Base-by-base conservation (phyloP, 2,888 invertebrate species). In the Dioctria rufipes region DNA sequence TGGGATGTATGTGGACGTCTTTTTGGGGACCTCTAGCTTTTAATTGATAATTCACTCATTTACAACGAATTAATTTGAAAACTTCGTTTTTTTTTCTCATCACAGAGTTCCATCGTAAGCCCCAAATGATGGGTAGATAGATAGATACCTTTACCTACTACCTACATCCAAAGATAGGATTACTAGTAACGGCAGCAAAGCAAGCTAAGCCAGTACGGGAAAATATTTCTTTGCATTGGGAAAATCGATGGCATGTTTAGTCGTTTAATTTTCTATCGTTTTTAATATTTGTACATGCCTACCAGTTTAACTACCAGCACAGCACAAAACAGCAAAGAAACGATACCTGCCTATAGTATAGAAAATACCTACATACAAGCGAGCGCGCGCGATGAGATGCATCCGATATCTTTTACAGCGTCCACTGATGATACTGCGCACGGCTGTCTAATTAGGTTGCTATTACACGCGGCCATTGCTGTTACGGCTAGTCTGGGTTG, bases 261-360 rank as follows among this genome's bases (percentile, higher is more conserved):
- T 58, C 60, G 25, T 58, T 75, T 75, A 60, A 58, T 58, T 75
- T 75, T 75, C 75, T 61, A 75, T 61, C 25, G 60, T 43, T 75
- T 75, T 75, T 75, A 75, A 75, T 75, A 75, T 75, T 75, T 75
- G 75, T 60, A 75, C 75, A 75, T 60, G 75, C 75, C 75, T 75
- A 61, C 75, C 75, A 43, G 75, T 43, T 75, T 39, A 39, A 40
- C 67, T 40, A 58, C 51, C 71, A 42, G 40, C 42, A 37, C 49
- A 39, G 43, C 3, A 25, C 54, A 42, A n/a, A 37, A 37, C 25
- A 39, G 43, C 3, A 42, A 9, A 25, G 13, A 60, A 60, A 9
- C 37, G 39, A 54, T 11, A 25, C 54, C 71, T 71, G 51, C 54
- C 51, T 9, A 39, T 40, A n/a, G n/a, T n/a, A 39, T 58, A 46